Base-by-base conservation (phyloP, 2,113 vertebrate species). In the Leptosomus discolor region DNA sequence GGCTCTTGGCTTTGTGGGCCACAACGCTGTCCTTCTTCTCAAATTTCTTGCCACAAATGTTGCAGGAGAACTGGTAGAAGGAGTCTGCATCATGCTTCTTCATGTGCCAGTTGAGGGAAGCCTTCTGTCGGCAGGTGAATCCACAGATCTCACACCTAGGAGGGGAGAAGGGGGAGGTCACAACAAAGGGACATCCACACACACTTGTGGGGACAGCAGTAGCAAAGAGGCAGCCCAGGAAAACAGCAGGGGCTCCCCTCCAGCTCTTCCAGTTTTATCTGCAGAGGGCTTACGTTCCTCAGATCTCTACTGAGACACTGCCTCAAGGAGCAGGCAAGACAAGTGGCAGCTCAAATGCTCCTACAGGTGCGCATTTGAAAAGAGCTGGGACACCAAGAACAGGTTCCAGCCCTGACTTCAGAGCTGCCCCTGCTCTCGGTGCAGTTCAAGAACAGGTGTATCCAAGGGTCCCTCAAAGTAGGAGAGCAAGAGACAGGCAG, bases 41-140 rank as follows among this genome's bases (percentile, higher is more conserved):
- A 68, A 99, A 99, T 89, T 99, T 99, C 98, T 99, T 99, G 95
- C 99, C 99, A 15, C 99, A 99, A 95, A 99, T 99, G 95, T 99
- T 99, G 98, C 99, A 99, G 97, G 99, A 99, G 94, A 99, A 99
- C 97, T 99, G 99, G 97, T 99, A 99, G 90, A 99, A 99, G 96
- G 99, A 99, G 86, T 99, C 99, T 4, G 99, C 99, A 3, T 99
- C 99, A 0, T 99, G 99, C 85, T 99, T 99, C 98, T 99, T 99
- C 99, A 99, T 99, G 98, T 99, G 99, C 99, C 99, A 99, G 97
- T 99, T 99, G 69, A 99, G 99, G 57, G 99, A 99, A 9, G 99
- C 99, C 97, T 99, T 99, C 97, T 99, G 99, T 73, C 99, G 98
- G 96, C 99, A 99, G 23, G 99, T 99, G 96, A 99, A 99, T 43